These are phyloP conservation scores for Xestobium rufovillosum DNA, from an alignment of 2,888 invertebrate species.

Conservation along the genomic window DNA sequence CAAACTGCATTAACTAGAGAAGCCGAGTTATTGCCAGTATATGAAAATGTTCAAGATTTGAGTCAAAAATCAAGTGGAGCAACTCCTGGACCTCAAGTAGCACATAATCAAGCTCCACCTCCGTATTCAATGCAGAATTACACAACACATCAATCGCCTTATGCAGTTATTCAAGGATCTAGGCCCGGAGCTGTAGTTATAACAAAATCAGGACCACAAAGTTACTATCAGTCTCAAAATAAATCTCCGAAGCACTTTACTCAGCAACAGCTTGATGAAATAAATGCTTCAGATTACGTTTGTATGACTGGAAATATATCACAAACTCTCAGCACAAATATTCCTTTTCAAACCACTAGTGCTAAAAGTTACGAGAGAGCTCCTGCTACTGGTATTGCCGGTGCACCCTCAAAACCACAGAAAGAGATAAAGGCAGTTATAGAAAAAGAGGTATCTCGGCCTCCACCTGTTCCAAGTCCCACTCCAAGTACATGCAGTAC, in stretches of 20 bases:
- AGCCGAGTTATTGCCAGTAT: conserved; percentile 49
- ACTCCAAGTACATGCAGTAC: conserved; percentile 49
- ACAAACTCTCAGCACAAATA: conserved; percentile 45
- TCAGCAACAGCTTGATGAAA: conserved; percentile 54
- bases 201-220: conserved; percentile 24
- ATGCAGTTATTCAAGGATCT: conserved; percentile 35
- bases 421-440: conserved; percentile 39
- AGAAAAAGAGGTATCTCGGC: conserved; percentile 36
- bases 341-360: conserved; percentile 41
- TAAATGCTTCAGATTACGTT: conserved; percentile 74
- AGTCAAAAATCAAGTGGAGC: conserved; percentile 33
- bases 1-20: conserved; percentile 36
- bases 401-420: conserved; percentile 41
- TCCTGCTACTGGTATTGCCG: conserved; percentile 44
- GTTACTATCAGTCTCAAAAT: conserved; percentile 13
- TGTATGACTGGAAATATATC: conserved; percentile 69
- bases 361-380: conserved; percentile 40
- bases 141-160: conserved; percentile 30
- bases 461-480: conserved; percentile 58
- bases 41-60: conserved; percentile 39
- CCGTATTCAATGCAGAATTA: conserved; percentile 28
- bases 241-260: conserved; percentile 30
- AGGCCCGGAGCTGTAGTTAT: conserved; percentile 16
- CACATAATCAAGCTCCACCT: conserved; percentile 31
- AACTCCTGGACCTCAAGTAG: conserved; percentile 41